phyloP scores from a whole-genome alignment of 2,797 vertebrate genomes.

The Pelodytes ibericus region DNA sequence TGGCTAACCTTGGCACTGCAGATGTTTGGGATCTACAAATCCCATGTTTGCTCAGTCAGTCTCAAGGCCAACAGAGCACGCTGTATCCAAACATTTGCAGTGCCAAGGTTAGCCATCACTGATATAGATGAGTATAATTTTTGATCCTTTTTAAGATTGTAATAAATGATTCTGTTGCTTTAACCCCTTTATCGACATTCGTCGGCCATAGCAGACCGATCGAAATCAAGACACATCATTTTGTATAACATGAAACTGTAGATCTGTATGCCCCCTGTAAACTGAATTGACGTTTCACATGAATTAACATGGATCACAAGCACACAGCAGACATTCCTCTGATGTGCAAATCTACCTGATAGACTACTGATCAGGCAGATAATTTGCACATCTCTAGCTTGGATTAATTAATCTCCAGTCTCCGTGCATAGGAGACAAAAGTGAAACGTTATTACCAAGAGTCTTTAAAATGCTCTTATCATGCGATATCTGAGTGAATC shows the following conservation, averaged over 20 bases:
- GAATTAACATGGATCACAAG: neutral
- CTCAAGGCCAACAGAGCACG: no score
- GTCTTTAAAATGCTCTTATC: neutral
- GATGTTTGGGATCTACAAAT: no score
- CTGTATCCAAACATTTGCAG: no score
- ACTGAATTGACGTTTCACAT: neutral
- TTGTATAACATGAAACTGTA: neutral
- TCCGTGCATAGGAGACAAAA: neutral
- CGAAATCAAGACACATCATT: neutral
- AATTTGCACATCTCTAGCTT: neutral
- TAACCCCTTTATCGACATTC: neutral
- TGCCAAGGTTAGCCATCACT: no score
- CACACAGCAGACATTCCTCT: neutral
- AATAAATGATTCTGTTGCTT: no score
- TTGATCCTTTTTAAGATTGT: no score
- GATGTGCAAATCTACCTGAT: neutral
- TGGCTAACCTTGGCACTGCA: no score
- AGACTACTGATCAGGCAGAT: neutral
- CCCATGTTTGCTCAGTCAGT: no score
- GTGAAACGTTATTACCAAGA: neutral
- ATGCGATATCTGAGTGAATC: neutral
- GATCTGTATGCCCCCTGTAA: neutral
- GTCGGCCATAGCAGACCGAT: neutral
- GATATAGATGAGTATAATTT: no score
- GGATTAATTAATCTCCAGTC: conserved; percentile 3